Percentiles rank a stretch among this genome's conserved stretches.
Conservation (phyloP, 2,888 invertebrate genomes). For the Chrysodeixis includens region DNA sequence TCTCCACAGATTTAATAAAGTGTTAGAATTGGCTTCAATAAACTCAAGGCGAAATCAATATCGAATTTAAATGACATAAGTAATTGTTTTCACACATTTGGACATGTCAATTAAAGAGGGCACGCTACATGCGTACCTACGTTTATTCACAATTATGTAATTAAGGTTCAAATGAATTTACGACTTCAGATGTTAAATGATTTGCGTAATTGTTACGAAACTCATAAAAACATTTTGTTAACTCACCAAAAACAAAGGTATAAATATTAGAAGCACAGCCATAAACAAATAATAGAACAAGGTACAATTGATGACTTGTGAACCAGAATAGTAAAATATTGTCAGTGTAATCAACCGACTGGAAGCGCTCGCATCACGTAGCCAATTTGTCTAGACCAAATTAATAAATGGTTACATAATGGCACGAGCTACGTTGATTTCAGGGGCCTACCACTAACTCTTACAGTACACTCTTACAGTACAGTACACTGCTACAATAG, state of each 20-base stretch:
- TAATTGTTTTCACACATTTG: constrained; percentile 43
- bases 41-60: constrained; percentile 58
- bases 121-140: background rate
- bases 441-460: background rate
- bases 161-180: too few relatives aligned
- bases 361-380: constrained; percentile 23
- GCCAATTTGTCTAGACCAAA: constrained; percentile 35
- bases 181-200: too few relatives aligned
- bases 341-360: constrained; percentile 1
- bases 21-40: constrained; percentile 41
- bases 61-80: constrained; percentile 51
- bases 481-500: too few relatives aligned
- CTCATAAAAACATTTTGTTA: too few relatives aligned
- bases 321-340: constrained; percentile 2
- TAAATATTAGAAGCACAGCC: too few relatives aligned
- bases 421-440: constrained; percentile 34
- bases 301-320: background rate
- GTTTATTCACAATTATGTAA: too few relatives aligned
- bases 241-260: too few relatives aligned
- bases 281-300: background rate
- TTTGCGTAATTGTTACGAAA: too few relatives aligned
- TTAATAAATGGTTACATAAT: constrained; percentile 34
- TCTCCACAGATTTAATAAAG: constrained; percentile 30
- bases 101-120: background rate
- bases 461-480: too few relatives aligned